Evolutionary conservation across 2,888 invertebrate genomes (phyloP).

Genomic region (Eristalis intricaria): DNA sequence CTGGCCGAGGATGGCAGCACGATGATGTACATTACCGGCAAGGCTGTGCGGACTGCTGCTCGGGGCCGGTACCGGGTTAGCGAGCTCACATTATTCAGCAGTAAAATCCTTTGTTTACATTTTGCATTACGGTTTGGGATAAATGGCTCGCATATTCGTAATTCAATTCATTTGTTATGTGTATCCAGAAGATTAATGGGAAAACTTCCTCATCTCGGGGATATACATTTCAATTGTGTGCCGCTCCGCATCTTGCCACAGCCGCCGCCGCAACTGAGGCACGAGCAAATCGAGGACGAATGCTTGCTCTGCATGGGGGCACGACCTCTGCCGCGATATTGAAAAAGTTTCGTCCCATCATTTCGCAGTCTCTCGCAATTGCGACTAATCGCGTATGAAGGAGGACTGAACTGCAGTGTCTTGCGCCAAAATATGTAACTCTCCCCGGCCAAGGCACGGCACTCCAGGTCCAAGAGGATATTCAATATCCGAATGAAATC

Average conservation of each 20-base stretch:
- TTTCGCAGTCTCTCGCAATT: neutral
- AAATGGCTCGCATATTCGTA: slow-evolving; percentile 12
- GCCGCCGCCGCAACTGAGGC: neutral
- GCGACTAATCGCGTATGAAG: neutral
- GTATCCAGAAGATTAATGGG: slow-evolving; percentile 46
- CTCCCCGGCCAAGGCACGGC: neutral
- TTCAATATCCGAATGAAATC: slow-evolving; percentile 4
- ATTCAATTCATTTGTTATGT: slow-evolving; percentile 32
- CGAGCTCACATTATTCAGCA: slow-evolving; percentile 11
- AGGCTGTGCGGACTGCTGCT: neutral
- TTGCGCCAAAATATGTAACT: neutral
- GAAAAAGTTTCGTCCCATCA: neutral
- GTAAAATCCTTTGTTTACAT: slow-evolving; percentile 17
- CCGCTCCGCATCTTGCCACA: neutral
- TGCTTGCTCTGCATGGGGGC: neutral
- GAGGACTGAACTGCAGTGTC: neutral
- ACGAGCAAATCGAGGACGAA: neutral
- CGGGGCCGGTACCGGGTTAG: neutral
- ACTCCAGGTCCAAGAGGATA: neutral
- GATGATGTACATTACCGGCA: neutral
- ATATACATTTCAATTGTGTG: slow-evolving; percentile 1
- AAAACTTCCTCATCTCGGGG: slow-evolving; percentile 30
- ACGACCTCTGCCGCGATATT: neutral
- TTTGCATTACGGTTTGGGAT: neutral
- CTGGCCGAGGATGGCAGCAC: neutral